phyloP scores from a whole-genome alignment of 2,888 invertebrate species.

The Micropterix aruncella region DNA sequence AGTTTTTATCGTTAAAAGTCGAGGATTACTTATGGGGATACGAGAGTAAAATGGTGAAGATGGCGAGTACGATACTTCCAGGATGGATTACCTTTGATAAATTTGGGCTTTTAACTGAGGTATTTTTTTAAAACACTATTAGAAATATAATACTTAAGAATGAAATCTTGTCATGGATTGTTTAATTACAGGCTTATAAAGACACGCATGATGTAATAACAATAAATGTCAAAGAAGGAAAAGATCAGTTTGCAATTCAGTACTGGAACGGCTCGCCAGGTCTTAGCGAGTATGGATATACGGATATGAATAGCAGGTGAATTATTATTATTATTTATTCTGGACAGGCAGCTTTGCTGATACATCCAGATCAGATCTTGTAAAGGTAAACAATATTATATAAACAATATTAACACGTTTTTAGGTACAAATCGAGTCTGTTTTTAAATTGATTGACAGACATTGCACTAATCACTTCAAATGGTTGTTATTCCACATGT shows the following conservation, averaged over 20 bases:
- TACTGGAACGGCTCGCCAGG: background rate
- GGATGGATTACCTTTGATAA: background rate
- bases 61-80: background rate
- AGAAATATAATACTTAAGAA: background rate
- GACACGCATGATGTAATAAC: background rate
- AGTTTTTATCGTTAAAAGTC: background rate
- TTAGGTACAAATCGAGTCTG: too few relatives aligned
- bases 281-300: background rate
- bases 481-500: too few relatives aligned
- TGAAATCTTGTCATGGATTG: background rate
- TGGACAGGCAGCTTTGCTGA: too few relatives aligned
- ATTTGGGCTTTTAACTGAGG: background rate
- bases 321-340: too few relatives aligned
- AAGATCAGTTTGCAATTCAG: background rate
- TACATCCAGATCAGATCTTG: too few relatives aligned
- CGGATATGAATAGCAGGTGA: background rate
- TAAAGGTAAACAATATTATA: too few relatives aligned
- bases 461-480: too few relatives aligned
- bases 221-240: background rate
- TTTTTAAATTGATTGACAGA: too few relatives aligned
- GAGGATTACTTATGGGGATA: background rate
- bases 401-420: too few relatives aligned
- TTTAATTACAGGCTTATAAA: background rate
- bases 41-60: background rate
- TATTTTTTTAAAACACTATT: background rate